Conservation (phyloP, 2,113 vertebrate genomes). For the Chloebia gouldiae region DNA sequence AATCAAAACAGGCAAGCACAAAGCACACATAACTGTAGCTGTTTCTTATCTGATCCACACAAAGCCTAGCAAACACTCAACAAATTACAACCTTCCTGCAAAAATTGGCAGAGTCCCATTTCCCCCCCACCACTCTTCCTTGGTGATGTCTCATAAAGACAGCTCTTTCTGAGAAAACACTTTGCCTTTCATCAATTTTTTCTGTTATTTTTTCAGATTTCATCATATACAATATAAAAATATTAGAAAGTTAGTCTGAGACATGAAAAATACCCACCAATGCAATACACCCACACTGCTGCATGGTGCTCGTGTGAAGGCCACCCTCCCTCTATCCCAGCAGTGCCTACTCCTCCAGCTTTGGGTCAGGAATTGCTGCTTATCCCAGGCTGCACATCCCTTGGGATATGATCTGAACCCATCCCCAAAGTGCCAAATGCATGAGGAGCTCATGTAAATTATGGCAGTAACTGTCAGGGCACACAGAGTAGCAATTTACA, state of each 20-base stretch:
- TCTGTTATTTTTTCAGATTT: background rate
- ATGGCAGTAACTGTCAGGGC: background rate
- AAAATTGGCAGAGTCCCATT: background rate
- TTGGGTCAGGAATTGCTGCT: background rate
- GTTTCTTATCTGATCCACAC: conserved; percentile 30
- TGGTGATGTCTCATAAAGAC: background rate
- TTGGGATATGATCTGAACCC: background rate
- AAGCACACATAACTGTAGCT: conserved; percentile 18
- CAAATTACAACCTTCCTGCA: background rate
- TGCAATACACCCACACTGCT: background rate
- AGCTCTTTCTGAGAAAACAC: background rate
- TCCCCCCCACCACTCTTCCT: background rate
- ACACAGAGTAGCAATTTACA: background rate
- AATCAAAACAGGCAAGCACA: conserved; percentile 29
- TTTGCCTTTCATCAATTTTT: background rate
- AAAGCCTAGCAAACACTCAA: conserved; percentile 11
- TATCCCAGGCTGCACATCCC: background rate
- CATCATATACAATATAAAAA: background rate
- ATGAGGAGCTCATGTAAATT: background rate
- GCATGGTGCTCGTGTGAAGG: accelerated
- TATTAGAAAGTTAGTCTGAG: background rate
- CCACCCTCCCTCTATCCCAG: background rate
- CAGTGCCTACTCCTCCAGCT: background rate
- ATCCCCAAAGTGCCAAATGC: background rate
- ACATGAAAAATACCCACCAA: background rate